Evolutionary conservation across 2,113 vertebrate species (phyloP).

Genomic region (Rhabdomys dilectus): DNA sequence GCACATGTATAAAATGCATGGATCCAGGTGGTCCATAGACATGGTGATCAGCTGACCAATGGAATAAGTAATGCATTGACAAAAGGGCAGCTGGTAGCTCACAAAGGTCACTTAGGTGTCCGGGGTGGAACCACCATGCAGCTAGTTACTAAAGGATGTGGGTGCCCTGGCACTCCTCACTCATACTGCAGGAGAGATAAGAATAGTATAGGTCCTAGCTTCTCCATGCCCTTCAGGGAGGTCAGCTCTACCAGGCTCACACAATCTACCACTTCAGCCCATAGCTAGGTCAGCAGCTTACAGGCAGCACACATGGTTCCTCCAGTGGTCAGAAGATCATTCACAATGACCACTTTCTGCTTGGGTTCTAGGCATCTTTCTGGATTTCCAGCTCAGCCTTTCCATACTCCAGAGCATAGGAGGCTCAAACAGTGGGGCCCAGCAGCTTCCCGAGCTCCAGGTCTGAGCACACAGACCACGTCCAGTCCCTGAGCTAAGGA

Average conservation of each 20-base stretch:
- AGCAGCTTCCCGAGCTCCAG: slow-evolving; percentile 96
- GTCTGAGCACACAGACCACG: slow-evolving; percentile 91
- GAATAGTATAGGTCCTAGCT: slow-evolving; percentile 81
- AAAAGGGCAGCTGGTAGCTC: not conserved
- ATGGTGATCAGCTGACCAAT: too few relatives aligned
- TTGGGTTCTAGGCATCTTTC: slow-evolving; percentile 87
- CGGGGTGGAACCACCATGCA: accelerated
- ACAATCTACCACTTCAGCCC: slow-evolving; percentile 91
- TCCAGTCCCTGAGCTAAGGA: slow-evolving; percentile 93
- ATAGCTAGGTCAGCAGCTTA: slow-evolving; percentile 89
- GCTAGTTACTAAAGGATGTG: too few relatives aligned
- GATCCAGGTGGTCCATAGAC: not conserved
- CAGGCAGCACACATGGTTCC: slow-evolving; percentile 93
- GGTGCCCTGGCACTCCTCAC: accelerated
- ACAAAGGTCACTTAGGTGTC: not conserved
- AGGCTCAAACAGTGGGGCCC: slow-evolving; percentile 87
- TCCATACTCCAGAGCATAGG: slow-evolving; percentile 93
- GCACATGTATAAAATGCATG: not conserved
- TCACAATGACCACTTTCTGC: slow-evolving; percentile 93
- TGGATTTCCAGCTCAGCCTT: slow-evolving; percentile 94
- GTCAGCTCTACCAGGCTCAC: slow-evolving; percentile 92
- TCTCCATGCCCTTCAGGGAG: slow-evolving; percentile 88
- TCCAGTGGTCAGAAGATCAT: slow-evolving; percentile 96
- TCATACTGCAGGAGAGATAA: slow-evolving; percentile 92
- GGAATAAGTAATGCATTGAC: not conserved